Evolutionary conservation across 1,140 invertebrate species (phyloP), one percentile per base, ranked within the genome.

Genomic region (Dolichoris vasculosae): DNA sequence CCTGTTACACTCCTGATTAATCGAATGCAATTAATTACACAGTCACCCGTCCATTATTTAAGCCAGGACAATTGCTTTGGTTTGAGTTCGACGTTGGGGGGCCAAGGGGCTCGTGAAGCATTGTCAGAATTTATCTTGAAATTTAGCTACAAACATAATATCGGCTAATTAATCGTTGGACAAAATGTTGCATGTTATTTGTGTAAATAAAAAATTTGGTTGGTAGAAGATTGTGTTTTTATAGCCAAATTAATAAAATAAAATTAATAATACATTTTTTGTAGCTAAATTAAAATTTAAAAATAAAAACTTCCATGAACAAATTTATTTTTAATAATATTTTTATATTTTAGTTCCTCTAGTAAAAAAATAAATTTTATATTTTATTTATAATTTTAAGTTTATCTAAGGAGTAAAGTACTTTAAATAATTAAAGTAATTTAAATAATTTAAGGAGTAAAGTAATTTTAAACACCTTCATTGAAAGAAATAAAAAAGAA

Each of bases 11-110:
- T 30, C 80, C 32, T 83, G 64, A 82, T 82, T 83, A 82, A 83
- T 86, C 80, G 80, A 82, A 82, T 59, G 38, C 55, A n/a, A 79
- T 82, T 82, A 77, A 76, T 73, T 77, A 82, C 20, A 71, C 51
- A 7, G 17, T 1, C 30, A 32, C 13, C 79, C 63, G 38, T 43
- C 9, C 80, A 69, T 75, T 73, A 69, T 82, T 82, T 69, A 63
- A 75, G 81, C 26, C 26, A 55, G 48, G 38, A 79, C 38, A 32
- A 40, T 73, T 73, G 69, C 38, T 73, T 2, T 7, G 69, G 26
- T 7, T 4, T 3, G 6, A 23, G 2, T 13, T 26, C 38, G 30
- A n/a, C 23, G 11, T n/a, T 9, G 11, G 69, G 69, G 69, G 15
- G 38, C 30, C 2, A n/a, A 30, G 35, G 67, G 17, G 17, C 23